Conservation (phyloP, 2,113 vertebrate species). For the Syrmaticus mikado region DNA sequence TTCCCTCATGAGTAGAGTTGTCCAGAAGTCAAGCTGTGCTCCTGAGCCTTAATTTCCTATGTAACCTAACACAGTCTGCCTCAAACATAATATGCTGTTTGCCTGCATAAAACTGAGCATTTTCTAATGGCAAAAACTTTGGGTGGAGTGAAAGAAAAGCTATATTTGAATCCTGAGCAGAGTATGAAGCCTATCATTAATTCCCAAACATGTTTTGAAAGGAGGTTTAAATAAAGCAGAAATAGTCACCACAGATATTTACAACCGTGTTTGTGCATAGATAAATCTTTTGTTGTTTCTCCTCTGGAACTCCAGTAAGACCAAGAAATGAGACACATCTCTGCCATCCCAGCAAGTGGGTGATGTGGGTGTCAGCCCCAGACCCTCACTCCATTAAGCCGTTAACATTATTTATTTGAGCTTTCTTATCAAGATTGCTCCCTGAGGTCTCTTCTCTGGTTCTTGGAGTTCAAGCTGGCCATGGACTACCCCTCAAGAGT, state of each 20-base stretch:
- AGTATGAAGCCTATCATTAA: slow-evolving; percentile 43
- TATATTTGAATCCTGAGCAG: slow-evolving; percentile 31
- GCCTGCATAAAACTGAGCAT: slow-evolving; percentile 31
- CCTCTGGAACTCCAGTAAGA: background rate
- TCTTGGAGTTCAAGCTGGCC: background rate
- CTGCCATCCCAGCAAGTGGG: background rate
- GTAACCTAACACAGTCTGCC: background rate
- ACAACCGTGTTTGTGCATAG: background rate
- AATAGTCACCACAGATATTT: slow-evolving; percentile 20
- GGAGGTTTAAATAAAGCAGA: slow-evolving; percentile 18
- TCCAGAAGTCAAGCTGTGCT: slow-evolving; percentile 11
- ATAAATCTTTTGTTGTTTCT: background rate
- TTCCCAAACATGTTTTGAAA: background rate
- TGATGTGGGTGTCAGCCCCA: background rate
- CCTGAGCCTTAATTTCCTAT: background rate
- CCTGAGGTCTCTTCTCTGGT: background rate
- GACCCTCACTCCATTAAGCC: background rate
- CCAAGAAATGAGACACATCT: background rate
- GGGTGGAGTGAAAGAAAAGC: background rate
- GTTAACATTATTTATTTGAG: background rate
- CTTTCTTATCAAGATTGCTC: background rate
- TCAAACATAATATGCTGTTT: slow-evolving; percentile 14
- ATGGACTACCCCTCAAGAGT: background rate
- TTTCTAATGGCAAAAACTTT: background rate
- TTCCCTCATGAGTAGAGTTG: background rate